Percentiles rank a stretch among this genome's conserved stretches.
These are phyloP conservation scores for Zelostemma sp. DNA, from an alignment of 1,140 invertebrate species.

Conservation along the genomic window DNA sequence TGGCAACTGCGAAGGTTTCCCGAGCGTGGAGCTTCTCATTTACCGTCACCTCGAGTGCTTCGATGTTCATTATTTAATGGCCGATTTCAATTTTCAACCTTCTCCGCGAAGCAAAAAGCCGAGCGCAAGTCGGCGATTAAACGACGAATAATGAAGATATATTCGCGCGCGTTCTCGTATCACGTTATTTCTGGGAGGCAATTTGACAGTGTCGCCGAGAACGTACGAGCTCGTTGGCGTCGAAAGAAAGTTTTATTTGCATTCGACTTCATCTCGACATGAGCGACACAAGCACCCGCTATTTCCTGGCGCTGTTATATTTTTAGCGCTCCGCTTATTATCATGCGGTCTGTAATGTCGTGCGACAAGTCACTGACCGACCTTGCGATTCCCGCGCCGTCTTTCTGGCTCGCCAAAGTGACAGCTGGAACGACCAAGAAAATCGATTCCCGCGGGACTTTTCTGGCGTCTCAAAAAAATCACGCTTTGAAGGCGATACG, in stretches of 20 bases:
- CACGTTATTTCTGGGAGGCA: no score
- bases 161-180: no score
- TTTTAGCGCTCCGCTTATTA: slow-evolving; percentile 12
- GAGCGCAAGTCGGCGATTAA: not conserved
- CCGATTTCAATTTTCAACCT: not conserved
- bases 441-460: no score
- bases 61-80: not conserved
- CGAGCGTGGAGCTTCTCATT: not conserved
- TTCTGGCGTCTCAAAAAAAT: no score
- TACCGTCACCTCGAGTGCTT: not conserved
- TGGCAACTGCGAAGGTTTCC: slow-evolving; percentile 1
- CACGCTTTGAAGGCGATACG: no score
- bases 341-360: slow-evolving; percentile 29
- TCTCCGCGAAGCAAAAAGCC: not conserved
- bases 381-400: slow-evolving; percentile 52
- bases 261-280: not conserved
- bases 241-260: not conserved
- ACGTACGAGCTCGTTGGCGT: not conserved
- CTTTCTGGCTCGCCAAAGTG: no score
- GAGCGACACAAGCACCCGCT: not conserved
- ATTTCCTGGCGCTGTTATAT: slow-evolving; percentile 1
- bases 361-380: slow-evolving; percentile 49
- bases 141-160: no score
- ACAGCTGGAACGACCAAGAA: no score
- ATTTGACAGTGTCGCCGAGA: not conserved